phyloP scores from a whole-genome alignment of 53 echinoderm and acorn worm genomes.

The Hippasteria phrygiana region DNA sequence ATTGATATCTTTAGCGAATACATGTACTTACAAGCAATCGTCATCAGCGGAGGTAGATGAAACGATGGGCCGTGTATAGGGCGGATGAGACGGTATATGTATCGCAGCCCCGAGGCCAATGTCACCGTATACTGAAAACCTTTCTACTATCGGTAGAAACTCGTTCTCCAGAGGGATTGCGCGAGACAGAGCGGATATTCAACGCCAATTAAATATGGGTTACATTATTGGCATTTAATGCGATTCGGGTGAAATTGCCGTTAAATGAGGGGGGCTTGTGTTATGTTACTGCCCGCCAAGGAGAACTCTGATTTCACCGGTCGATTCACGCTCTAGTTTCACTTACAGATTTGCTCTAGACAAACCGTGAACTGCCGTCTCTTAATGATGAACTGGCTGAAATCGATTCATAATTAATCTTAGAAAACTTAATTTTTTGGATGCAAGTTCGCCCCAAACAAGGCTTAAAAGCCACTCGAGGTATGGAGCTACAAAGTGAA shows the following conservation, averaged over 20 bases:
- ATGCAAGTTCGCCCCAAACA: too few species aligned
- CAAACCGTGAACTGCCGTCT: too few species aligned
- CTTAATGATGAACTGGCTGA: too few species aligned
- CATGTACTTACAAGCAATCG: background rate
- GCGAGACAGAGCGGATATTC: conserved; percentile 12
- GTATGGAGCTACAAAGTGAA: too few species aligned
- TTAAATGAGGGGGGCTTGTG: background rate
- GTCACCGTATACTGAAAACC: background rate
- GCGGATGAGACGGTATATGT: background rate
- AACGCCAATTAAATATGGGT: conserved; percentile 28
- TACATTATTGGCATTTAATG: conserved; percentile 10
- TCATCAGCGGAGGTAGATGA: background rate
- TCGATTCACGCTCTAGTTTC: too few species aligned
- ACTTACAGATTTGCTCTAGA: too few species aligned
- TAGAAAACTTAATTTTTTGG: too few species aligned
- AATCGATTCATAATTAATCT: too few species aligned
- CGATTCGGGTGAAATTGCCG: conserved; percentile 2
- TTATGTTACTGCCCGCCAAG: background rate
- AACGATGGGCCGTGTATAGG: background rate
- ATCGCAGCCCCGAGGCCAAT: background rate
- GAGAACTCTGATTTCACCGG: background rate
- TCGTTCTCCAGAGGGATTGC: background rate
- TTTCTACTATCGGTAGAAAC: background rate
- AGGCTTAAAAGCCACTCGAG: too few species aligned
- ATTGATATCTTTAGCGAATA: background rate